Conservation (phyloP, 2,113 vertebrate species). For the Ctenomys sociabilis region DNA sequence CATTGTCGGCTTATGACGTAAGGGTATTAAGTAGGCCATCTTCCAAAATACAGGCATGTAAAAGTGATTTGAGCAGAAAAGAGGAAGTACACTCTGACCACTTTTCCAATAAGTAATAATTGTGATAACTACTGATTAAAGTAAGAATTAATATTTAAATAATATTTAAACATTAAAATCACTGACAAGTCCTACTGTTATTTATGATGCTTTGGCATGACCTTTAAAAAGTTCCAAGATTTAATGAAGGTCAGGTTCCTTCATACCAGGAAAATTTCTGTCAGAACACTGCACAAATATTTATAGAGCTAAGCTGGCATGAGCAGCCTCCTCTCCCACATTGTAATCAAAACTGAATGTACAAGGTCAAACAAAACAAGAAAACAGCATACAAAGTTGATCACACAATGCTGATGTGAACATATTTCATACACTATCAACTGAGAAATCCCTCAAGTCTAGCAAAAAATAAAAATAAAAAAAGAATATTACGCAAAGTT, state of each 20-base stretch:
- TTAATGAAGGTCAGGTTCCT: slow-evolving; percentile 82
- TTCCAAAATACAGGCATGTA: not conserved
- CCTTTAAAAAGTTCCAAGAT: slow-evolving; percentile 79
- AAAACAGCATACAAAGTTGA: slow-evolving; percentile 29
- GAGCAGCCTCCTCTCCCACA: not conserved
- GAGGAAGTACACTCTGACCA: not conserved
- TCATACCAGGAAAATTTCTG: slow-evolving; percentile 81
- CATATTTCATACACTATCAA: not conserved
- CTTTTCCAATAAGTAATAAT: slow-evolving; percentile 64
- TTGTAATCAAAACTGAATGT: slow-evolving; percentile 62
- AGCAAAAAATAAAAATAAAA: not conserved
- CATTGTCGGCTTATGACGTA: not conserved
- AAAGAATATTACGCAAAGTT: not conserved
- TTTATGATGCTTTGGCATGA: slow-evolving; percentile 76
- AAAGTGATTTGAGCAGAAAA: not conserved
- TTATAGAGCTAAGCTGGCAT: slow-evolving; percentile 75
- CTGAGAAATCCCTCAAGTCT: not conserved
- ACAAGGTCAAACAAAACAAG: slow-evolving; percentile 39
- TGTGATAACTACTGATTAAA: slow-evolving; percentile 57
- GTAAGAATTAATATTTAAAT: slow-evolving; percentile 69
- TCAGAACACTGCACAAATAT: slow-evolving; percentile 76
- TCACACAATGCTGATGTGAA: not conserved
- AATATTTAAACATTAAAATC: slow-evolving; percentile 75
- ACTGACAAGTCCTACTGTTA: slow-evolving; percentile 35
- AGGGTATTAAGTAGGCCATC: not conserved